Evolutionary conservation across 2,113 vertebrate genomes (phyloP).

Genomic region (Marcusenius ussheri): DNA sequence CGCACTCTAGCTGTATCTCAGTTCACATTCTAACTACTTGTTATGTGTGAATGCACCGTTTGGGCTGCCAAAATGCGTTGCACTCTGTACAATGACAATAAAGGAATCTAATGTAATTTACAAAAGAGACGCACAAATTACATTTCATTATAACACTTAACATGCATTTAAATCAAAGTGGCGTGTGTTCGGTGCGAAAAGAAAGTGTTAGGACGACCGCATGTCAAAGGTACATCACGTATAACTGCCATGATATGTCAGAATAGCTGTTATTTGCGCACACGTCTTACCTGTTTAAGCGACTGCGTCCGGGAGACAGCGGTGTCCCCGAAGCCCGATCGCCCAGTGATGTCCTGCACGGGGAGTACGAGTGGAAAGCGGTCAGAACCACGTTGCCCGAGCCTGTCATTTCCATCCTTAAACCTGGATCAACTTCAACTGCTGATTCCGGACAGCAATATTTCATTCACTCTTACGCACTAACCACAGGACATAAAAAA

Average conservation of each 20-base stretch:
- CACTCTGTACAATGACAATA: background rate
- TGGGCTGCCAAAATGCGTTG: background rate
- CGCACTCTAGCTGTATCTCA: background rate
- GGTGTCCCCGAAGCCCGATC: constrained; percentile 60
- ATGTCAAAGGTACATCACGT: background rate
- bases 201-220: background rate
- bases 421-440: constrained; percentile 39
- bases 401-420: constrained; percentile 74
- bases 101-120: background rate
- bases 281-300: constrained; percentile 57
- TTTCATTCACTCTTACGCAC: background rate
- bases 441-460: background rate
- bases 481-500: background rate
- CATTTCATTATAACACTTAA: background rate
- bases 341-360: constrained; percentile 49
- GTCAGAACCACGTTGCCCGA: constrained; percentile 76
- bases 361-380: constrained; percentile 73
- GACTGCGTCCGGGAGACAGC: constrained; percentile 46
- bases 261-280: background rate
- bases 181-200: background rate
- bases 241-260: background rate
- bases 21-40: background rate
- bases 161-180: background rate
- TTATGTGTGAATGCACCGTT: background rate
- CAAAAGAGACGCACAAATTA: background rate